Percentiles rank a stretch among this genome's conserved stretches.
phyloP scores from a whole-genome alignment of 2,113 vertebrate species.

The Atlantisia rogersi region DNA sequence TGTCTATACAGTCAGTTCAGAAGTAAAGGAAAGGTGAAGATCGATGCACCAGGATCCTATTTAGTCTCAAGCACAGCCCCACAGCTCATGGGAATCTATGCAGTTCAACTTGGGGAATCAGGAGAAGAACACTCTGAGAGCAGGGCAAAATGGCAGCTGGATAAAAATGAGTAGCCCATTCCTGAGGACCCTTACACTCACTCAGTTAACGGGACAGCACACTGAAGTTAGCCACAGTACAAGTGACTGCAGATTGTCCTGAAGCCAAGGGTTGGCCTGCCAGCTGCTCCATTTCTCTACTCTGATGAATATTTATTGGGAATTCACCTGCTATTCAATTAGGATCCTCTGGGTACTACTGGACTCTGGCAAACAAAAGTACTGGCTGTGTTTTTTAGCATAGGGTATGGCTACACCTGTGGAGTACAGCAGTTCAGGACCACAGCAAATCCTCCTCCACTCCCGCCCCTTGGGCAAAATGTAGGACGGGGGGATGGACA shows the following conservation, averaged over 20 bases:
- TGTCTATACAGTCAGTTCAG: not conserved
- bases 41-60: fast-evolving
- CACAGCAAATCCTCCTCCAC: not conserved
- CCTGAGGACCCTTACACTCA: not conserved
- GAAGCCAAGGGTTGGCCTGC: not conserved
- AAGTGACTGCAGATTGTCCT: not conserved
- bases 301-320: not conserved
- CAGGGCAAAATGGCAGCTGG: not conserved
- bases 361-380: slow-evolving; percentile 15
- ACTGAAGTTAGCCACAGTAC: not conserved
- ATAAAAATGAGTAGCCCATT: not conserved
- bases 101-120: not conserved
- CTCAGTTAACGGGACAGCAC: not conserved
- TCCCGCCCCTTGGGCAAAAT: not conserved
- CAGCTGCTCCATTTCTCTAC: not conserved
- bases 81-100: not conserved
- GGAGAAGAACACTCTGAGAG: not conserved
- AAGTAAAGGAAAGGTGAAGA: not conserved
- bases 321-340: not conserved
- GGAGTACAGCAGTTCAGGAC: not conserved
- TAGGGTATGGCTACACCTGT: not conserved
- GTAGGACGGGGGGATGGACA: not conserved
- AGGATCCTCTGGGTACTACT: not conserved
- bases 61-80: not conserved
- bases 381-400: not conserved